Evolutionary conservation across 2,888 invertebrate genomes (phyloP).

Genomic region (Galerucella pusilla): DNA sequence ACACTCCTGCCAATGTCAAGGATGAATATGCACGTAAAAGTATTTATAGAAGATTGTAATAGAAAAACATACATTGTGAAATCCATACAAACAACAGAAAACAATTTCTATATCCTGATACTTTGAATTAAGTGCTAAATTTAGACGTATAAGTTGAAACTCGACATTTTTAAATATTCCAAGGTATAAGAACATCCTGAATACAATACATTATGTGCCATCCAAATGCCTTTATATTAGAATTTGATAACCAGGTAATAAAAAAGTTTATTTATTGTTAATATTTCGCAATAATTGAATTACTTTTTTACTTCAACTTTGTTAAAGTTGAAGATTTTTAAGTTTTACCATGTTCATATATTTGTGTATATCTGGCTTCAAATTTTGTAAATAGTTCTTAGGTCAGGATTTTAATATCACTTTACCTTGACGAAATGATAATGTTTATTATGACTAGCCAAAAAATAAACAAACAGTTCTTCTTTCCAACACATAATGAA

Average conservation of each 20-base stretch:
- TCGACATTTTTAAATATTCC: slow-evolving; percentile 8
- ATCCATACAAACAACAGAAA: background rate
- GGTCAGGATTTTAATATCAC: slow-evolving; percentile 14
- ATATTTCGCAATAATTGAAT: slow-evolving; percentile 13
- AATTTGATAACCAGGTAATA: slow-evolving; percentile 25
- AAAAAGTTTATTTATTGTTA: slow-evolving; percentile 19
- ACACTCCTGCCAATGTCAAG: background rate
- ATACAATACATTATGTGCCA: slow-evolving; percentile 28
- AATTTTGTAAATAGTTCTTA: slow-evolving; percentile 20
- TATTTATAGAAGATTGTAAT: background rate
- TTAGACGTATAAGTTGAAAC: slow-evolving; percentile 23
- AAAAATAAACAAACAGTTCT: background rate
- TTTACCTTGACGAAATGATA: slow-evolving; percentile 20
- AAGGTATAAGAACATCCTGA: slow-evolving; percentile 19
- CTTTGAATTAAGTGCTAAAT: slow-evolving; percentile 25
- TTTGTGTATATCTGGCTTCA: slow-evolving; percentile 11
- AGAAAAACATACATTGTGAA: no score
- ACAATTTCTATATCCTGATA: slow-evolving; percentile 6
- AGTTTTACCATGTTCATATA: background rate
- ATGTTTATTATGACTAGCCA: background rate
- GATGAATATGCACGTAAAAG: background rate
- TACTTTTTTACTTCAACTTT: slow-evolving; percentile 6
- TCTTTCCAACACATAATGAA: background rate
- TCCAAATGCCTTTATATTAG: slow-evolving; percentile 27
- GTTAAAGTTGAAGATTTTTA: background rate